A percentile compares a stretch with the other conserved stretches of the same genome.
phyloP scores from a whole-genome alignment of 2,113 vertebrate genomes.

The Tringa solitaria region DNA sequence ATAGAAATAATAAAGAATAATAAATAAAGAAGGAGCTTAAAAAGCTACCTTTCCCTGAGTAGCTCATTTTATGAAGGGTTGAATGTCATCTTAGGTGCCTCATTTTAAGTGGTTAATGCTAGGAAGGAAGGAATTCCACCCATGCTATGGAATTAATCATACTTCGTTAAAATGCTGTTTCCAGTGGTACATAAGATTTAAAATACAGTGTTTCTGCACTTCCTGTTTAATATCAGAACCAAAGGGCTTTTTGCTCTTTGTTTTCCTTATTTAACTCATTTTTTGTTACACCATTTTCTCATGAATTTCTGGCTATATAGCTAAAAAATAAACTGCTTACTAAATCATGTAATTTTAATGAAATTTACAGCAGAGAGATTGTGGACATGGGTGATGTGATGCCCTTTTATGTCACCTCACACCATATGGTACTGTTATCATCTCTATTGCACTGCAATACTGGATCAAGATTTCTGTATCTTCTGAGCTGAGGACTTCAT shows the following conservation, averaged over 20 bases:
- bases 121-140: neutral
- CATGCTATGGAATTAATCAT: neutral
- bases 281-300: neutral
- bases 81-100: neutral
- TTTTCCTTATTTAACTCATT: neutral
- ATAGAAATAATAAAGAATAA: too few relatives aligned
- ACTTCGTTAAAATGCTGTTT: neutral
- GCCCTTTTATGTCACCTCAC: neutral
- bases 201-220: neutral
- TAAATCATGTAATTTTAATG: neutral
- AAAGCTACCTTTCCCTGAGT: neutral
- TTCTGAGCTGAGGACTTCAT: neutral
- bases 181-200: neutral
- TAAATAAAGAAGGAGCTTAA: neutral
- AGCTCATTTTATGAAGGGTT: neutral
- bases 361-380: neutral
- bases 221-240: neutral
- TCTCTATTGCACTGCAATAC: neutral
- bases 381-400: neutral
- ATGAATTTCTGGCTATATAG: neutral
- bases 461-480: neutral
- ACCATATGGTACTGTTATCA: neutral
- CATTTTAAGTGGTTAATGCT: neutral
- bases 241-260: rapidly evolving
- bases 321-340: rapidly evolving